A percentile compares a stretch with the other conserved stretches of the same genome.
Evolutionary conservation across 2,888 invertebrate genomes (phyloP).

Genomic region (Dyspetes luteomarginatus): DNA sequence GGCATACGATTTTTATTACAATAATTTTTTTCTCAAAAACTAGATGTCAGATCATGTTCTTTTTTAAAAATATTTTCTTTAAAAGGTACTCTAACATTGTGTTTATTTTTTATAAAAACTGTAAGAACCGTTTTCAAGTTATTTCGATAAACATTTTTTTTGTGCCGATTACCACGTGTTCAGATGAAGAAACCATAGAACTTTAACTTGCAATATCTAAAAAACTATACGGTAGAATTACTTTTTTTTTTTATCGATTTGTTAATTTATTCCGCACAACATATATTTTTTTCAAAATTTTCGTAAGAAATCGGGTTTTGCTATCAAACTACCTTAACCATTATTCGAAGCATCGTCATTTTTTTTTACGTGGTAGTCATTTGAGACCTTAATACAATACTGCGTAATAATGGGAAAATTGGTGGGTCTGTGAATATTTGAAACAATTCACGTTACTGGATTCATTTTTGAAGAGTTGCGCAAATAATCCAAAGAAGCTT

Average conservation of each 20-base stretch:
- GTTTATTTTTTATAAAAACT: background rate
- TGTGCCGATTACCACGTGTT: conserved; percentile 3
- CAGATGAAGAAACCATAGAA: conserved; percentile 3
- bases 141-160: conserved; percentile 13
- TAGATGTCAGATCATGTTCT: conserved; percentile 8
- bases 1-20: conserved; percentile 8
- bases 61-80: conserved; percentile 6
- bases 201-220: conserved; percentile 9
- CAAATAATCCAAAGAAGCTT: background rate
- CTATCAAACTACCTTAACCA: conserved; percentile 5
- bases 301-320: background rate
- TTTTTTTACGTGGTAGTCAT: no score
- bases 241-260: conserved; percentile 7
- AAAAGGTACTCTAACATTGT: background rate
- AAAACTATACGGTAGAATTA: conserved; percentile 14
- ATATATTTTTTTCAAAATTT: conserved; percentile 13
- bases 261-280: conserved; percentile 4
- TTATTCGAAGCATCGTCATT: no score
- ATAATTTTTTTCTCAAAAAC: conserved; percentile 7
- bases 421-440: no score
- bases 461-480: background rate
- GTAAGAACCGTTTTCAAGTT: conserved; percentile 28
- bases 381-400: no score
- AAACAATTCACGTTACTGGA: no score
- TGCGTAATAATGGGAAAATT: no score